Evolutionary conservation across 2,113 vertebrate species (phyloP), one percentile per base, ranked within the genome.

Genomic region (Lophius piscatorius): DNA sequence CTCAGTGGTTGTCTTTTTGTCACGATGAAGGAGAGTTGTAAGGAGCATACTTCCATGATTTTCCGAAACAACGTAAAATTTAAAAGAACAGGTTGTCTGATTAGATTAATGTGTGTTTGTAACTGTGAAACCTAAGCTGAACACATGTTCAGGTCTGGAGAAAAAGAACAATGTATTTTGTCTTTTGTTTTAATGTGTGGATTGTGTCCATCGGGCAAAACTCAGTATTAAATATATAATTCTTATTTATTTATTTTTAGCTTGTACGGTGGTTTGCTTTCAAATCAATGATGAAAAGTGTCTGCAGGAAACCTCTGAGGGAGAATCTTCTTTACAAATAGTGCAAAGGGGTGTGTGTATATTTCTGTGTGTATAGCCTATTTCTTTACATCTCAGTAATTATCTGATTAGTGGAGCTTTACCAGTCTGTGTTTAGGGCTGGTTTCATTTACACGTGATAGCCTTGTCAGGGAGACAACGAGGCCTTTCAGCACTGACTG

Each of bases 341-440:
- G 40, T 46, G 54, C 57, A 26, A 36, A 29, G 38, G 47, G 24
- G 28, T 44, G 48, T 66, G 51, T 63, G 47, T 66, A 41, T 54
- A 39, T 63, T 11, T 71, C 23, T 57, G 59, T 56, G 45, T 56
- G 31, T 69, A 28, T 60, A 45, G 31, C 55, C 42, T 40, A 51
- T 72, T 63, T 22, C 56, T 62, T 54, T 71, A 44, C 38, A 80
- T 82, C 55, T 48, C 56, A 66, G 64, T 67, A 65, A 69, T 89
- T 88, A 90, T 87, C 87, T 84, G 76, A 87, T 91, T 88, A 89
- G 36, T 1, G 23, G 38, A 78, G 85, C 74, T 88, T 83, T 88
- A 86, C 82, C 74, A 73, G 82, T 82, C 78, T 73, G 82, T 71
- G 56, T 78, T 63, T 42, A 74, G 73, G 59, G 71, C 84, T 81